phyloP scores from a whole-genome alignment of 2,888 invertebrate species.

The Congeria kusceri region DNA sequence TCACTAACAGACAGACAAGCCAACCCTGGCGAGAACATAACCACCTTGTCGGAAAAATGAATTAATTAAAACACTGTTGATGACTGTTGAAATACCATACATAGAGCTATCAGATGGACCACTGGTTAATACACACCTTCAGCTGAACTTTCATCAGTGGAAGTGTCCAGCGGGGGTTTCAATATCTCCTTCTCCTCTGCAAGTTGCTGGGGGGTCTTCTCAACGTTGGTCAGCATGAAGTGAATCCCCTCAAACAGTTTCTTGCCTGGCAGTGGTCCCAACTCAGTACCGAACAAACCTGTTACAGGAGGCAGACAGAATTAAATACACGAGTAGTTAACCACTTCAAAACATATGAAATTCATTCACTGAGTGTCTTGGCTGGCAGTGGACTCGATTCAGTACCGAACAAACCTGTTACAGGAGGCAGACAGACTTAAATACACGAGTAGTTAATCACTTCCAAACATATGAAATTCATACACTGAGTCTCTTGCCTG shows the following conservation, averaged over 20 bases:
- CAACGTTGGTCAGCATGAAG: conserved; percentile 79
- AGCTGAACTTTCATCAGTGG: conserved; percentile 73
- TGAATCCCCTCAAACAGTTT: conserved; percentile 73
- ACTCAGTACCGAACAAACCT: conserved; percentile 51
- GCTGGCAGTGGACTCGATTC: conserved; percentile 59
- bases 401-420: conserved; percentile 48
- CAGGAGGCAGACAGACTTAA: too few species aligned
- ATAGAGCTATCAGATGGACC: too few species aligned
- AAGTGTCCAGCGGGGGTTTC: conserved; percentile 71
- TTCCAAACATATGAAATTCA: conserved; percentile 55
- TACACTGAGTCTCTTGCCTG: conserved; percentile 67
- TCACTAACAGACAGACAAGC: neutral
- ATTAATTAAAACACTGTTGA: too few species aligned
- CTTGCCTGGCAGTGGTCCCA: conserved; percentile 60
- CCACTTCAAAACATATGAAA: conserved; percentile 20
- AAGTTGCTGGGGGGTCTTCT: conserved; percentile 71
- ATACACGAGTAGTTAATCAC: neutral
- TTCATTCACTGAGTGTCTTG: conserved; percentile 71
- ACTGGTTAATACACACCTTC: conserved; percentile 68
- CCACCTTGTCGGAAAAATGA: too few species aligned
- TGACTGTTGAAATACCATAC: too few species aligned
- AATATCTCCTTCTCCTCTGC: conserved; percentile 72
- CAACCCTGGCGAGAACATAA: too few species aligned
- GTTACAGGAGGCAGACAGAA: conserved; percentile 11
- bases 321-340: neutral